Evolutionary conservation across 2,888 invertebrate species (phyloP).

Genomic region (Ennomos erosarius): DNA sequence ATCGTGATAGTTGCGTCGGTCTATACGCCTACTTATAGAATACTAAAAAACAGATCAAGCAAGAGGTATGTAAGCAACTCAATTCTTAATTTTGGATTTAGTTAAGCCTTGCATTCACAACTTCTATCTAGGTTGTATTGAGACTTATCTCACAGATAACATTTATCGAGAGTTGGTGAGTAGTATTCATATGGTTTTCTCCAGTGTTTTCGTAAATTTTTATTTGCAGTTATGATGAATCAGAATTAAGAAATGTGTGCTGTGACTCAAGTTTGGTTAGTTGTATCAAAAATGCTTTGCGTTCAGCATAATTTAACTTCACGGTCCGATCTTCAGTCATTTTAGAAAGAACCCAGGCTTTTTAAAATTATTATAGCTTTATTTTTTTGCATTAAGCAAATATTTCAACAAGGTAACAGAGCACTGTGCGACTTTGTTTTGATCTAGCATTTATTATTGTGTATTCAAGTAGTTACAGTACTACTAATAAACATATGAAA

Average conservation of each 20-base stretch:
- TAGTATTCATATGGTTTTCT: conserved; percentile 14
- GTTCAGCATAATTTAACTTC: conserved; percentile 1
- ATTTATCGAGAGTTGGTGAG: neutral
- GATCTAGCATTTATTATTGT: too few relatives aligned
- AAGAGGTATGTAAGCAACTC: neutral
- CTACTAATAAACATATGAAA: neutral
- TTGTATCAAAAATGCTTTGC: conserved; percentile 15
- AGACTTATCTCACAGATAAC: neutral
- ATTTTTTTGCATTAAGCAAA: neutral
- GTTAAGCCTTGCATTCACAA: neutral
- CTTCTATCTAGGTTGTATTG: neutral
- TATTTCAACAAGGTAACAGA: neutral
- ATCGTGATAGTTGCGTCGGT: neutral
- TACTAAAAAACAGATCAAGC: neutral
- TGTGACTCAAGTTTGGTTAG: neutral
- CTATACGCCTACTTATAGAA: neutral
- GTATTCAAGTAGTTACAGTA: too few relatives aligned
- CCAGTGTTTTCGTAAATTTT: conserved; percentile 14
- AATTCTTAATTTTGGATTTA: conserved; percentile 7
- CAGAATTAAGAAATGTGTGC: conserved; percentile 11
- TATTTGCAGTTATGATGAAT: conserved; percentile 13
- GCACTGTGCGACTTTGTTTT: too few relatives aligned
- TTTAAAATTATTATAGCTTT: neutral
- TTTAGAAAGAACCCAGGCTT: neutral
- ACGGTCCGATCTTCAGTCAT: neutral